These are phyloP conservation scores for Actenoides hombroni DNA, from an alignment of 2,113 vertebrate species.

Conservation along the genomic window DNA sequence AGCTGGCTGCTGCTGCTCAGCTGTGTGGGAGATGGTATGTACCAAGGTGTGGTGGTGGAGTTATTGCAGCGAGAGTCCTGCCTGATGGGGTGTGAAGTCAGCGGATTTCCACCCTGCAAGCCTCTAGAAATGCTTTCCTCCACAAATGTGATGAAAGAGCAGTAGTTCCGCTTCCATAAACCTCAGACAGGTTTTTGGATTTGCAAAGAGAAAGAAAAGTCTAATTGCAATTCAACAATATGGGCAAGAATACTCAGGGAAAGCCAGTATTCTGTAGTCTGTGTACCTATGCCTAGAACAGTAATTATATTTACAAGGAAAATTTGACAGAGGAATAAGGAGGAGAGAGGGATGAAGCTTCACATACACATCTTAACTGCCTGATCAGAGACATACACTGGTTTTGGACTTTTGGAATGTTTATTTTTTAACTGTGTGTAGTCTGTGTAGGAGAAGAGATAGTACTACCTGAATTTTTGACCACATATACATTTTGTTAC, in stretches of 20 bases:
- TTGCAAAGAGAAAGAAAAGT: neutral
- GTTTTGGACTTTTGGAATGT: neutral
- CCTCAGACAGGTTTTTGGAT: neutral
- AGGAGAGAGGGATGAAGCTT: neutral
- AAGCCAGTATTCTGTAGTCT: neutral
- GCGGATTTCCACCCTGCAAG: neutral
- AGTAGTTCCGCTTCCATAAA: neutral
- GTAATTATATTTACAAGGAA: neutral
- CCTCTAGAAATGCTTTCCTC: neutral
- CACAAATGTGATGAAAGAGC: neutral
- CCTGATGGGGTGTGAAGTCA: neutral
- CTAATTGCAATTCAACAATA: neutral
- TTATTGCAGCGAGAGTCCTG: neutral
- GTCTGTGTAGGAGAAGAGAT: neutral
- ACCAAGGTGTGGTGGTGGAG: neutral
- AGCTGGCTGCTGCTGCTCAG: neutral
- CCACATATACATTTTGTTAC: neutral
- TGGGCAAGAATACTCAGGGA: neutral
- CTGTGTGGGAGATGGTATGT: fast-evolving
- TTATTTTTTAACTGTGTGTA: neutral
- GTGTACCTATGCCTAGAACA: fast-evolving
- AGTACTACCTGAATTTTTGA: neutral
- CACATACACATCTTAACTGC: fast-evolving
- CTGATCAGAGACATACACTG: neutral
- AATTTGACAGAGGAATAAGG: neutral